Evolutionary conservation across 2,797 vertebrate genomes (phyloP), one percentile per base, ranked within the genome.

Genomic region (Cyprinodon diabolis): DNA sequence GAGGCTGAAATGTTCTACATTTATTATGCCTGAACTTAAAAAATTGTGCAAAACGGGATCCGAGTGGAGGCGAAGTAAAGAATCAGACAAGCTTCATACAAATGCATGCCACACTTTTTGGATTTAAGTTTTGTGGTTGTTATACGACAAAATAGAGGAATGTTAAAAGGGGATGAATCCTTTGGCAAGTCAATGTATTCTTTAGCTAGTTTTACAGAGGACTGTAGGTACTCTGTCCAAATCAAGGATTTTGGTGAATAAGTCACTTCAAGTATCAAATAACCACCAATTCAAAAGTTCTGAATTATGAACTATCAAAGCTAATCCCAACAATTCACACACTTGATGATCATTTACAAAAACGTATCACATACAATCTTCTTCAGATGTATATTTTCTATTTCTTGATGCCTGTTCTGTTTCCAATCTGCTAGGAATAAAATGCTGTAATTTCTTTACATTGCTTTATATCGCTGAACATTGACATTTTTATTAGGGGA

Each of bases 401-500:
- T 56, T 58, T 4, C 70, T 66, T 70, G 66, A 76, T 74, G 73
- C 23, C 35, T 19, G 60, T 74, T 71, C 87, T 87, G 82, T 82
- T 90, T 90, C 66, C 75, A 91, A 90, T 91, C 90, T 89, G 76
- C 81, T 72, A 73, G 82, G 74, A 89, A 89, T 74, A 83, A 85
- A 85, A 75, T 76, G 82, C 74, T 85, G 84, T 93, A 81, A 93
- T 91, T 90, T 91, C 89, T 67, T 85, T 87, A 90, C 90, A 1
- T 81, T 81, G 82, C 86, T 84, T 85, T 80, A 88, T 90, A 91
- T 90, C 82, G 83, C 83, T 81, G 83, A 84, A 87, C 90, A 93
- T 87, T 91, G 91, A 93, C 90, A 82, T 88, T 90, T 94, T 93
- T 94, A 94, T 92, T 87, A 69, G 73, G 77, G 80, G 81, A 93